phyloP scores from a whole-genome alignment of 2,888 invertebrate genomes.

The Mimachlamys varia region DNA sequence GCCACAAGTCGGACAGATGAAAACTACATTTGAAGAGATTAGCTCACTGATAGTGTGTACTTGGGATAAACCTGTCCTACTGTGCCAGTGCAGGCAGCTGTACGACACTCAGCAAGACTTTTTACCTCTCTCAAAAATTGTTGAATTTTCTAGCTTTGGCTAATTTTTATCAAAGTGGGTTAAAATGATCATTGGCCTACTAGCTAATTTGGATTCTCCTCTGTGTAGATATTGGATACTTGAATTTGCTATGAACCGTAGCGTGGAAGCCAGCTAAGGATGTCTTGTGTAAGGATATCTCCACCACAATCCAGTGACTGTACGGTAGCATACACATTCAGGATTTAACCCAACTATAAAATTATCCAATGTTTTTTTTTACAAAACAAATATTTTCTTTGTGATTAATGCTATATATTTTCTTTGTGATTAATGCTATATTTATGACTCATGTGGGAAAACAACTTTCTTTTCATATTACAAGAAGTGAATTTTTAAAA shows the following conservation, averaged over 20 bases:
- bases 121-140: slow-evolving; percentile 11
- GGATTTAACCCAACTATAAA: neutral
- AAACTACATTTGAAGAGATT: slow-evolving; percentile 25
- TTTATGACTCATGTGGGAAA: too few species aligned
- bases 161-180: slow-evolving; percentile 15
- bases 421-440: too few species aligned
- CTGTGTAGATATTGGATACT: slow-evolving; percentile 18
- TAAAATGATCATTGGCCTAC: slow-evolving; percentile 28
- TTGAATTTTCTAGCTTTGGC: neutral
- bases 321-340: neutral
- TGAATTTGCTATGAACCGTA: slow-evolving; percentile 4
- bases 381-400: neutral
- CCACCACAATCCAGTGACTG: neutral
- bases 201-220: slow-evolving; percentile 2
- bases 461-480: too few species aligned
- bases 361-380: neutral
- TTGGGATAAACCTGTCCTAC: slow-evolving; percentile 12
- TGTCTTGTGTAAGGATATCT: neutral
- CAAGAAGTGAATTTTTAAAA: too few species aligned
- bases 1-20: neutral
- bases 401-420: too few species aligned
- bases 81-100: slow-evolving; percentile 11
- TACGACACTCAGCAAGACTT: neutral
- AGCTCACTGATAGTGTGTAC: neutral
- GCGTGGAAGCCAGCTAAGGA: neutral